Base-by-base conservation (phyloP, 1,140 invertebrate genomes). In the Diplogasteroides magnus region DNA sequence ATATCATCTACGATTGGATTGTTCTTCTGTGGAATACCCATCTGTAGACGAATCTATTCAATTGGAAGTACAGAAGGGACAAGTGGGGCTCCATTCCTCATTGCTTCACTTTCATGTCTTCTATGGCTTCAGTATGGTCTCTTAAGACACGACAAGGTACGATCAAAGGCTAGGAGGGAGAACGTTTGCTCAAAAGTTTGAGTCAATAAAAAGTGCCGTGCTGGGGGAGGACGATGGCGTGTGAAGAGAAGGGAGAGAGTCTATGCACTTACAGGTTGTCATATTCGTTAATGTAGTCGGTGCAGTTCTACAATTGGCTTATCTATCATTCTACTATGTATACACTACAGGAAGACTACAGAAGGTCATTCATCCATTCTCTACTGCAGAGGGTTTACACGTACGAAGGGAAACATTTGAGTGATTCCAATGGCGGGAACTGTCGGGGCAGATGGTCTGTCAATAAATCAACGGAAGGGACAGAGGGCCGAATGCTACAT, bases 71-170 rank as follows among this genome's bases (percentile, higher is more conserved):
- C 64, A n/a, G 64, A 67, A 31, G 63, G 61, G 13, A 72, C 70
- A 2, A 48, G 55, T n/a, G 27, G 29, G 1, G 70, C 70, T 58
- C 70, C 70, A 2, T 69, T 69, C 27, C 68, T 69, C 19, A 71
- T 69, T 27, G 65, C 64, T 31, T 71, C 67, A n/a, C 15, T 69
- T 31, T 72, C 68, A 23, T 71, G 81, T 59, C 63, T 69, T 26
- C 81, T 80, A 37, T 82, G 79, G 81, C 62, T 81, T 1, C 76
- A 76, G 14, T 81, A 81, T 71, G 79, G 79, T 19, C 28, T 74
- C 23, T 56, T 60, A 19, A 80, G 69, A 59, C 14, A 68, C 11
- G 76, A 77, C 58, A 31, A 59, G 1, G 67, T 79, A 48, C 15
- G 69, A 82, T 27, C 75, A 81, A 2, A 68, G 77, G 29, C 76